A percentile compares a stretch with the other conserved stretches of the same genome.
Evolutionary conservation across 1,140 invertebrate species (phyloP).

Genomic region (Semibalanus balanoides): DNA sequence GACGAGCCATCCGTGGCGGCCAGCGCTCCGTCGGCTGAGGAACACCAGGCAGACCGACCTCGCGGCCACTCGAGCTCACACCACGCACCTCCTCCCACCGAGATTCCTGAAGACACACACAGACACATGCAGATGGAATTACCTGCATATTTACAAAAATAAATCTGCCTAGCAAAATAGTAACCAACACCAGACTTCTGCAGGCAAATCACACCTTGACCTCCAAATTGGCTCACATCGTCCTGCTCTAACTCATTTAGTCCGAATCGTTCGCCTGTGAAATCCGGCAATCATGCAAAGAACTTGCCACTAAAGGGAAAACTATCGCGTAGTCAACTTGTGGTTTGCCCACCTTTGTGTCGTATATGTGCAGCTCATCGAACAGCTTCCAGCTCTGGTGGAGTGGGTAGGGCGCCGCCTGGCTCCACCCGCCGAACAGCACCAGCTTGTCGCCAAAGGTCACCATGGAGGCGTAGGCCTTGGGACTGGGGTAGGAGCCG

Average conservation of each 20-base stretch:
- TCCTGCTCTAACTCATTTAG: too few species aligned
- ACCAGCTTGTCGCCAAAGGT: slow-evolving; percentile 67
- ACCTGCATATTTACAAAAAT: too few species aligned
- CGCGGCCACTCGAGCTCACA: background rate
- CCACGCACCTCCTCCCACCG: background rate
- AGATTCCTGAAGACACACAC: background rate
- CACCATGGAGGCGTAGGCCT: slow-evolving; percentile 83
- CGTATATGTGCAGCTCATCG: slow-evolving; percentile 84
- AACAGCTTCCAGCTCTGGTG: slow-evolving; percentile 77
- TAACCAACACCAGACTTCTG: too few species aligned
- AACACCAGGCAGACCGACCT: background rate
- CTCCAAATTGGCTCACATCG: too few species aligned
- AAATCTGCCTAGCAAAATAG: too few species aligned
- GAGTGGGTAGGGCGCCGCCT: slow-evolving; percentile 75
- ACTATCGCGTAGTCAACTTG: too few species aligned
- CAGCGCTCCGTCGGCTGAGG: slow-evolving; percentile 14
- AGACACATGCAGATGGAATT: too few species aligned
- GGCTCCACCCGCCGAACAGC: slow-evolving; percentile 90
- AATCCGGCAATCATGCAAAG: too few species aligned
- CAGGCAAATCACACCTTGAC: too few species aligned
- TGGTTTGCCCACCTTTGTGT: slow-evolving; percentile 33
- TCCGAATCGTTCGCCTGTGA: too few species aligned
- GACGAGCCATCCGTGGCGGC: slow-evolving; percentile 69
- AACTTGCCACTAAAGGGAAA: too few species aligned
- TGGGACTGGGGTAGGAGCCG: slow-evolving; percentile 87